Base-by-base conservation (phyloP, 1,140 invertebrate species). In the Galendromus occidentalis region DNA sequence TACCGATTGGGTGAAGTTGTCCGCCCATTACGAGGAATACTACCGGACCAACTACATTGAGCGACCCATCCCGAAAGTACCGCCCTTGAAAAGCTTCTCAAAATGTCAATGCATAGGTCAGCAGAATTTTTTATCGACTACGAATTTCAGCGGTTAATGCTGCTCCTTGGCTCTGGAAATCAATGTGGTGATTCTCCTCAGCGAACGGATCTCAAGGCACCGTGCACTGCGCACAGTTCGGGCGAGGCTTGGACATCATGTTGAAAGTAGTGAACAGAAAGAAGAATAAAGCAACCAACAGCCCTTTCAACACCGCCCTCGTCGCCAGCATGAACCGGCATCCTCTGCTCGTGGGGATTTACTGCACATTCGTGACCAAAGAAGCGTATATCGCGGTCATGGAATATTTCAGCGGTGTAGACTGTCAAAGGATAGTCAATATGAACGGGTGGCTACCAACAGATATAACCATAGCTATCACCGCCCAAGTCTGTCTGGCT, bases 321-420 rank as follows among this genome's bases (percentile, higher is more conserved):
- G 51, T 59, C 2, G 51, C 25, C 2, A 29, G 25, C 14, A 59
- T 59, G 17, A 29, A 25, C 14, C 12, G 51, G 9, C 51, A 59
- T 59, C 51, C 51, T 25, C 51, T 59, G 2, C 51, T 29, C 51
- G 22, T 59, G 2, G 20, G 14, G 12, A 59, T 59, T 9, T 59
- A 59, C 51, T 25, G 51, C 12, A 59, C 51, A 2, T 59, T 59
- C 33, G 51, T 33, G 4, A 20, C 14, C 2, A 59, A 59, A 17
- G 51, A 59, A 33, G 51, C 51, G 2, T 59, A 59, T 33, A 59
- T 59, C 9, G 14, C 33, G 1, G 25, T 59, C 2, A 59, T 59
- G 51, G 51, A 59, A 59, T 59, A 59, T 22, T 59, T 59, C 22
- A 59, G 51, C 51, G 51, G 51, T 1, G 22, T 59, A 17, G 51